Base-by-base conservation (phyloP, 1,140 invertebrate genomes). In the Coelopa frigida region DNA sequence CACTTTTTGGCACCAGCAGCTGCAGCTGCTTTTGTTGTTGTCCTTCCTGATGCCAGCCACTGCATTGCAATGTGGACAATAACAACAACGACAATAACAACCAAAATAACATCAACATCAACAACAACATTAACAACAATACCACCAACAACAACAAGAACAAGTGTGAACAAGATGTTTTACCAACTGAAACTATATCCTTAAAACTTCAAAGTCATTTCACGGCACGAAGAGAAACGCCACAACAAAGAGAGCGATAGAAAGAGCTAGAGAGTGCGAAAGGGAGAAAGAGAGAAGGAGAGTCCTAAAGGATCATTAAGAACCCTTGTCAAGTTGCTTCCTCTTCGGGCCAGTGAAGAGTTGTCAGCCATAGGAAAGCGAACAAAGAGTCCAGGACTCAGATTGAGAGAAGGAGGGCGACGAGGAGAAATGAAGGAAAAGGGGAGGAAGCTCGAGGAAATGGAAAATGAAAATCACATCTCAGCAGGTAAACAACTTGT, bases 231-330 rank as follows among this genome's bases (percentile, higher is more conserved):
- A 38, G 26, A 38, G 17, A 18, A 46, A 14, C 6, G 10, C 12
- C 0, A 23, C 3, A 41, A 32, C 8, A 0, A 39, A 33, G 31
- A 26, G 20, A n/a, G 29, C 15, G 15, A 20, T 22, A n/a, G 15
- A 14, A 33, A 37, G 15, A 12, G 11, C 21, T 21, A 38, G 14
- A 11, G 24, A 21, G 36, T 10, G 17, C 31, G 48, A 38, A 58
- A 59, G 56, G 58, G 53, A 23, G 17, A 47, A 46, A 31, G 31
- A 27, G 26, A 57, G 62, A 60, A 59, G 62, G 58, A n/a, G 62
- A 43, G 55, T 61, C 62, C 65, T 66, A 66, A 66, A 66, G 54
- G 59, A 66, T 60, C 54, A 66, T 66, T 66, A 66, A 44, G 39
- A 51, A 39, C 21, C 36, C 21, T 35, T 29, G 20, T 41, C 26